phyloP scores from a whole-genome alignment of 2,888 invertebrate genomes.

The Callosobruchus maculatus region DNA sequence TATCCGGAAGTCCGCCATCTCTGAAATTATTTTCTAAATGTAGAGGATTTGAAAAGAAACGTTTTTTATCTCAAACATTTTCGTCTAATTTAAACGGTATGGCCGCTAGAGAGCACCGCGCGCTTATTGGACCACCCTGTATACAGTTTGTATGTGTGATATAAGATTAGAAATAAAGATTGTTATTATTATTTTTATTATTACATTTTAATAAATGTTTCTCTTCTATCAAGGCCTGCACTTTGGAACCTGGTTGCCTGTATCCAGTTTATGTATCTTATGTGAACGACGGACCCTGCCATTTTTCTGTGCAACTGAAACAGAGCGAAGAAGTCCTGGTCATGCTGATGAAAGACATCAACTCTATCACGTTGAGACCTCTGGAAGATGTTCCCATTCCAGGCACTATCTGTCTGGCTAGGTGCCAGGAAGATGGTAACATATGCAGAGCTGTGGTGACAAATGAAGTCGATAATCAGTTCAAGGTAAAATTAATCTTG shows the following conservation, averaged over 20 bases:
- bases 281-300: conserved; percentile 75
- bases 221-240: conserved; percentile 54
- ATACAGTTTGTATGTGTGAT: no score
- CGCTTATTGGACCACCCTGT: no score
- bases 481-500: conserved; percentile 50
- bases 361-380: conserved; percentile 58
- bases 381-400: conserved; percentile 67
- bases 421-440: conserved; percentile 64
- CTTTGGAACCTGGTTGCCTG: conserved; percentile 54
- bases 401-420: conserved; percentile 74
- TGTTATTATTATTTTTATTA: no score
- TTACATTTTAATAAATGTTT: conserved; percentile 35
- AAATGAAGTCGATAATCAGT: conserved; percentile 66
- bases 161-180: no score
- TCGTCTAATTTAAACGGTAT: no score
- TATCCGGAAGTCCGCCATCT: no score
- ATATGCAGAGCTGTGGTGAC: conserved; percentile 76
- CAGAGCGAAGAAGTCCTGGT: conserved; percentile 59
- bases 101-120: no score
- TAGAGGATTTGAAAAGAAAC: no score
- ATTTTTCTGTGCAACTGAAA: conserved; percentile 72
- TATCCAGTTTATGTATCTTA: conserved; percentile 71
- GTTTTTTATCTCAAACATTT: no score
- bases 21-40: no score
- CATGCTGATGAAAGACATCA: conserved; percentile 70